These are phyloP conservation scores for Pristionchus exspectatus DNA, from an alignment of 2,888 invertebrate genomes.

Conservation along the genomic window DNA sequence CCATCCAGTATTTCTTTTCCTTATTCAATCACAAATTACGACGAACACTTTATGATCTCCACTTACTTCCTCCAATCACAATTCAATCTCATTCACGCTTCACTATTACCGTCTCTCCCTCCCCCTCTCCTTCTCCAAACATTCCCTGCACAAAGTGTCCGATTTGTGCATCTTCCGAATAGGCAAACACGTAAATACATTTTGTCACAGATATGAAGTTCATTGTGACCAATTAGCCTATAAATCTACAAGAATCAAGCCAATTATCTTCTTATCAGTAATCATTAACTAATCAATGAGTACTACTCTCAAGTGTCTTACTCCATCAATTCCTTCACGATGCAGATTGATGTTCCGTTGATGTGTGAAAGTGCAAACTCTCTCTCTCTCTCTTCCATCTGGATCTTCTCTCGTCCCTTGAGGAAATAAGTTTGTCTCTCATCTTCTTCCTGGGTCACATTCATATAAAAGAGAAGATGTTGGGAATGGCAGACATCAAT, in stretches of 20 bases:
- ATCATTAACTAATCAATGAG: not conserved
- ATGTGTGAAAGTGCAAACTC: slow-evolving; percentile 1
- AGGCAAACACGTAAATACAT: not conserved
- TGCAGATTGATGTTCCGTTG: not conserved
- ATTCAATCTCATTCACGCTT: too few species aligned
- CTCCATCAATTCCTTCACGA: not conserved
- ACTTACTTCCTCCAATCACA: too few species aligned
- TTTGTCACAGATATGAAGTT: not conserved
- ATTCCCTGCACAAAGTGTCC: slow-evolving; percentile 8
- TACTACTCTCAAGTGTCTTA: not conserved
- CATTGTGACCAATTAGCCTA: too few species aligned
- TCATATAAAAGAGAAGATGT: not conserved
- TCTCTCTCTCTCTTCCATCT: not conserved
- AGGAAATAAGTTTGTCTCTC: not conserved
- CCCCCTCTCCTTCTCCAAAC: not conserved
- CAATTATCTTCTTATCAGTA: too few species aligned
- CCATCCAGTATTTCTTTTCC: too few species aligned
- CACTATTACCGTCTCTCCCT: not conserved
- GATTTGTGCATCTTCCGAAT: slow-evolving; percentile 8
- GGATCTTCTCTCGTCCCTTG: not conserved
- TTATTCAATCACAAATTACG: too few species aligned
- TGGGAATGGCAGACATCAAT: not conserved
- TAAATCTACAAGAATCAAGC: too few species aligned
- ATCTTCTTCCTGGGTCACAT: not conserved
- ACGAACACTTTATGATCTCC: too few species aligned